phyloP scores from a whole-genome alignment of 2,888 invertebrate species.

The Lomographa bimaculata region DNA sequence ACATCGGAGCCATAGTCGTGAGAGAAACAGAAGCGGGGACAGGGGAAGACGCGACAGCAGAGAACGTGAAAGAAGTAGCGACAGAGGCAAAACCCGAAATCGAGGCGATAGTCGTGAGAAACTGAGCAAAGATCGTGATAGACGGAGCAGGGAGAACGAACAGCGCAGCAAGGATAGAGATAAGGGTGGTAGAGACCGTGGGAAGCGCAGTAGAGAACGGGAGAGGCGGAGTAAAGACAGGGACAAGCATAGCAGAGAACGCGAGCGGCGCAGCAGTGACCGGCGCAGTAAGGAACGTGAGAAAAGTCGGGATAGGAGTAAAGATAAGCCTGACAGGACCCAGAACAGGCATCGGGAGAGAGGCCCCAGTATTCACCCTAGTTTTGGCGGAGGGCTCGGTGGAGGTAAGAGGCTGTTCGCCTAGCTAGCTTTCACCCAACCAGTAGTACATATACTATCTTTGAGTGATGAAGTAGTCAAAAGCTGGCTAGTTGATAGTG shows the following conservation, averaged over 20 bases:
- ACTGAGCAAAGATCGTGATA: constrained; percentile 28
- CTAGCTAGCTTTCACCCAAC: no score
- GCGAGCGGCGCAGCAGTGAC: constrained; percentile 9
- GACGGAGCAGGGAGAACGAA: constrained; percentile 28
- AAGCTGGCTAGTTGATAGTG: no score
- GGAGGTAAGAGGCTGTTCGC: constrained; percentile 51
- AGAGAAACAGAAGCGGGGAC: constrained; percentile 33
- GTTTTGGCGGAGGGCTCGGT: constrained; percentile 57
- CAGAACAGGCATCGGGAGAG: constrained; percentile 40
- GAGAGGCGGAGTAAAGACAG: constrained; percentile 6
- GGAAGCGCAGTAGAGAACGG: constrained; percentile 2
- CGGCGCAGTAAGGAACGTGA: constrained; percentile 13
- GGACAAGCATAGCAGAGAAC: neutral
- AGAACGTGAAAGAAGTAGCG: constrained; percentile 17
- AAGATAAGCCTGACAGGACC: constrained; percentile 15
- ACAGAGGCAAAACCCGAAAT: constrained; percentile 13
- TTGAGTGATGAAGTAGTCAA: no score
- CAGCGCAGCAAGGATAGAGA: constrained; percentile 17
- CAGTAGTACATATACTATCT: no score
- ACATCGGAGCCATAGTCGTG: constrained; percentile 43
- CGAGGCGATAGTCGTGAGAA: constrained; percentile 35
- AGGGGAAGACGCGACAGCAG: constrained; percentile 32
- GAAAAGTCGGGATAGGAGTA: constrained; percentile 29
- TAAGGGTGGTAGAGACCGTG: constrained; percentile 9
- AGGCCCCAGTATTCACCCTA: constrained; percentile 45